Conservation (phyloP, 2,113 vertebrate genomes). For the Tor tambroides region DNA sequence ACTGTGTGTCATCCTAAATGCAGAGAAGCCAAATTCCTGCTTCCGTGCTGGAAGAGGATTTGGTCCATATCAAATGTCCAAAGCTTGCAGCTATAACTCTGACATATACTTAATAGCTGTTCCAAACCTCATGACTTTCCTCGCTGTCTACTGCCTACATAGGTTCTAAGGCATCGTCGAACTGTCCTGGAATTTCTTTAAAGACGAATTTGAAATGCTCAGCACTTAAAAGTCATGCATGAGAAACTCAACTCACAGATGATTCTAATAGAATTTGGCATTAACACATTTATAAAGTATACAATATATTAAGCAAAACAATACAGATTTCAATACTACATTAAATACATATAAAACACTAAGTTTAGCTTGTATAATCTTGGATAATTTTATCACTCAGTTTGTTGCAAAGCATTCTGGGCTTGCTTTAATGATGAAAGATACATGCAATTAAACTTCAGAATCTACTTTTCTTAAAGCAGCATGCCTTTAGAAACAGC, state of each 20-base stretch:
- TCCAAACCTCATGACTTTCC: slow-evolving; percentile 1
- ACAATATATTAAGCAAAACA: neutral
- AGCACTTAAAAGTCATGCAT: neutral
- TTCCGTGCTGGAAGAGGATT: neutral
- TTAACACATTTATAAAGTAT: neutral
- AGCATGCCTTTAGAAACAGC: neutral
- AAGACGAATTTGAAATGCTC: neutral
- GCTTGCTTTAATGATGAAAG: neutral
- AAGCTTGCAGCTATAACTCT: neutral
- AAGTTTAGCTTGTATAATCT: no score
- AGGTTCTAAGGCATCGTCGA: neutral
- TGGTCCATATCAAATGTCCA: neutral
- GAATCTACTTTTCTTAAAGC: neutral
- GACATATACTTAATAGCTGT: slow-evolving; percentile 1
- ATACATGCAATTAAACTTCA: neutral
- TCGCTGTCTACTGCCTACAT: slow-evolving; percentile 1
- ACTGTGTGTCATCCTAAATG: slow-evolving; percentile 13
- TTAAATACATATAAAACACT: no score
- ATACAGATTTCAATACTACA: neutral
- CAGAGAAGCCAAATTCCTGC: neutral
- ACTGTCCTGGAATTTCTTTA: neutral
- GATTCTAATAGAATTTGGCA: neutral
- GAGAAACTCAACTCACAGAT: neutral
- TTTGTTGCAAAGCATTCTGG: neutral
- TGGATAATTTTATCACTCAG: neutral